Conservation (phyloP, 2,113 vertebrate genomes). For the Leucoraja erinaceus region DNA sequence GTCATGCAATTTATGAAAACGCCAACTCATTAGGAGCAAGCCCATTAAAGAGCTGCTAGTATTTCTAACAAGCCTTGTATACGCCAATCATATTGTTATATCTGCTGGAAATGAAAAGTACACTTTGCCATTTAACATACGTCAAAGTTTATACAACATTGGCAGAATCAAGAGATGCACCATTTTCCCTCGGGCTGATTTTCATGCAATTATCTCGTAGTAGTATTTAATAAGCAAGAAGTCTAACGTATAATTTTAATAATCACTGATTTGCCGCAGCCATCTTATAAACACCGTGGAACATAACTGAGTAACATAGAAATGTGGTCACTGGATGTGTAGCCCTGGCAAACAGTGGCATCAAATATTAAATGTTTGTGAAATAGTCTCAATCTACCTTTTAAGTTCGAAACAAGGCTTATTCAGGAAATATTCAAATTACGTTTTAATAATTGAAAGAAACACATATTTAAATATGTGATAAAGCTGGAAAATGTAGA, state of each 20-base stretch:
- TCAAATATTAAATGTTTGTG: neutral
- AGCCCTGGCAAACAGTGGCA: neutral
- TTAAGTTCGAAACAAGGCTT: neutral
- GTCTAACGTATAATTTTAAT: too few species aligned
- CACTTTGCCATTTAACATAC: neutral
- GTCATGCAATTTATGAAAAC: neutral
- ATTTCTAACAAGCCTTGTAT: neutral
- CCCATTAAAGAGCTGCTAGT: neutral
- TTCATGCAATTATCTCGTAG: neutral
- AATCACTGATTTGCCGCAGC: neutral
- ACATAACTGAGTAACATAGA: neutral
- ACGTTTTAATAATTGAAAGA: neutral
- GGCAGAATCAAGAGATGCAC: neutral
- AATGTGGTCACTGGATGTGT: neutral
- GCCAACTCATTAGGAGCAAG: neutral
- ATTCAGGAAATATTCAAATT: neutral
- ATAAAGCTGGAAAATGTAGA: neutral
- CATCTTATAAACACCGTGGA: neutral
- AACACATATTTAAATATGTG: neutral
- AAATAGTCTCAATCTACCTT: neutral
- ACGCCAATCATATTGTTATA: neutral
- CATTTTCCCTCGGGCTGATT: neutral
- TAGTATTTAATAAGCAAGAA: neutral
- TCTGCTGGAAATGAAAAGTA: neutral
- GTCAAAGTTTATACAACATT: neutral